Base-by-base conservation (phyloP, 1,140 invertebrate genomes). In the Plutomurus gul region DNA sequence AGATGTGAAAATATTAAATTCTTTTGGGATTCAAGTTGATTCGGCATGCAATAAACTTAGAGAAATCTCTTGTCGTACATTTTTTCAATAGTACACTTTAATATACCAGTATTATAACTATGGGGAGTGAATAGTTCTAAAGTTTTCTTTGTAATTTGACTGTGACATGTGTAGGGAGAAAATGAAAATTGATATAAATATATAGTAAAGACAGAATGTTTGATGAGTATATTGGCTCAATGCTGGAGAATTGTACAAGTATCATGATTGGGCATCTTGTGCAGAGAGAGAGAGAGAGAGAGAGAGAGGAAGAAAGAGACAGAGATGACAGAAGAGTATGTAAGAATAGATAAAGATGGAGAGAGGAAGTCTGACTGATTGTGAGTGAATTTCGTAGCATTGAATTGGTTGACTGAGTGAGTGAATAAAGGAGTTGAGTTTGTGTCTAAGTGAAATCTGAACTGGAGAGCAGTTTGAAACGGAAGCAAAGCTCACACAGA, bases 341-440 rank as follows among this genome's bases (percentile, higher is more conserved):
- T n/a, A n/a, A n/a, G n/a, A n/a, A n/a, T n/a, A n/a, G n/a, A n/a
- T n/a, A n/a, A n/a, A n/a, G n/a, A 22, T 51, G 47, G 56, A 65
- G 56, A 33, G 18, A 33, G 43, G 56, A 65, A 65, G 56, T 65
- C 27, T 65, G 56, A 33, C 56, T 65, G 56, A 65, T 65, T 65
- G 25, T 30, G 56, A 65, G 56, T 65, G 56, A 65, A 65, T 65
- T 65, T 65, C 56, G 25, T 65, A 65, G 56, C 56, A 65, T 65
- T 65, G 56, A 65, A 65, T 65, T 65, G 56, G 56, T 33, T 65
- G 56, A 65, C 27, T 65, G 56, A 65, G 27, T 65, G 56, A 60
- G 51, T 65, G 56, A 65, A 65, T 65, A 30, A 33, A 65, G 30
- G 56, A 33, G 27, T 65, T 65, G 27, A 65, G 56, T 65, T 65